Evolutionary conservation across 2,113 vertebrate species (phyloP), one percentile per base, ranked within the genome.

Genomic region (Nothocercus julius): DNA sequence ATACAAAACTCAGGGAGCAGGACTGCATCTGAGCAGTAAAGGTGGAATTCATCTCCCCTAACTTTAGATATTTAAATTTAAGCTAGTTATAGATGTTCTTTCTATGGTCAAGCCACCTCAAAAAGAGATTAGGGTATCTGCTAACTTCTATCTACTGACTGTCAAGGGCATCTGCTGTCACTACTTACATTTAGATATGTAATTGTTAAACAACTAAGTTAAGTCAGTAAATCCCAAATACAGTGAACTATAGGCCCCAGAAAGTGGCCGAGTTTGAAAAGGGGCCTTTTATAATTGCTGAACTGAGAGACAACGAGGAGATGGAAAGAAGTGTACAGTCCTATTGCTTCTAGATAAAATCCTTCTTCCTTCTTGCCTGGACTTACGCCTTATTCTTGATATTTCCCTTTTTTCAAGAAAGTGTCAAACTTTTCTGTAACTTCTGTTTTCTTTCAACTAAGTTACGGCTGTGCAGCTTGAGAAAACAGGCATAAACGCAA

Each of bases 61-160:
- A 15, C 9, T 2, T 32, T 38, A 10, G 0, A 0, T 5, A 34
- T 14, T 19, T 16, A 70, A 61, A 69, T 5, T 74, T 28, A 9
- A 36, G 11, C 21, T 21, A 64, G 5, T 7, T 25, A 15, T 2
- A 11, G 30, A 19, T n/a, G 53, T 79, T n/a, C 20, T 69, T 12
- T 36, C 32, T 9, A 6, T 25, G 13, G 16, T 19, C 7, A 7
- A 27, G 15, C 40, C 49, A 74, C 25, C 7, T 77, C 27, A 15
- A 49, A 56, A 49, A 73, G 40, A 67, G 4, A 34, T 56, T 59
- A 54, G 4, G 22, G 7, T 49, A 5, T 54, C 62, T 36, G 14
- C 11, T 5, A 14, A 9, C 20, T 63, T 89, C 14, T 36, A 11
- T 36, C 68, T 70, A 47, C 17, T 70, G 47, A 51, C 24, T 36